Evolutionary conservation across 2,113 vertebrate species (phyloP), one percentile per base, ranked within the genome.

Genomic region (Haliaeetus leucogaster): DNA sequence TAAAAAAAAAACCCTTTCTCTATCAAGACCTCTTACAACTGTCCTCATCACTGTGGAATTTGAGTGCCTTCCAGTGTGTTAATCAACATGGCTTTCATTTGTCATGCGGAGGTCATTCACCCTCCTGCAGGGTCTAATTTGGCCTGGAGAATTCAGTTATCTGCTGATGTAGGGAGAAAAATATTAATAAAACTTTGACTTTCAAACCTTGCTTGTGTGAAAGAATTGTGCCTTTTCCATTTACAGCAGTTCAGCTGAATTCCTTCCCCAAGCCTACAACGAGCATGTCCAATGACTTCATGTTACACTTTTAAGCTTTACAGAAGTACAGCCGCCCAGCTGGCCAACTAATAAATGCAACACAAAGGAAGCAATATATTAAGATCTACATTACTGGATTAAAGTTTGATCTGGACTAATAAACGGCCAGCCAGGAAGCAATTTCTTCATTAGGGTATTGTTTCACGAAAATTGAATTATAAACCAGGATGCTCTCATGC

Each of bases 1-100:
- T 27, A 16, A 43, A 43, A 43, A 16, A 42, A 10, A 7, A 9
- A 26, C 10, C 52, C 14, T 47, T 47, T 32, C 59, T 56, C 61
- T n/a, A 16, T n/a, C 29, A 55, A 84, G 61, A 10, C 55, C 29
- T 92, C 83, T 74, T 22, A 13, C 27, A 19, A 93, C 59, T 74
- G 92, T 79, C 90, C 94, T 96, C 96, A 95, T 48, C 40, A 25
- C 56, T 15, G 2, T 84, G 95, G 94, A 96, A 97, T 97, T 3
- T 30, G 90, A 58, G 87, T 13, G 89, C 50, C 87, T 94, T 88
- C 97, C 94, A 95, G 38, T 3, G 27, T 52, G 87, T 94, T 77
- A 16, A 96, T 95, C 97, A 95, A 1, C 62, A 2, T 4, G 43
- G 73, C n/a, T 61, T 27, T 56, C 86, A 94, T 95, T 94, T 95